Percentiles rank a stretch among this genome's conserved stretches.
These are phyloP conservation scores for Nicator chloris DNA, from an alignment of 2,113 vertebrate genomes.

Conservation along the genomic window DNA sequence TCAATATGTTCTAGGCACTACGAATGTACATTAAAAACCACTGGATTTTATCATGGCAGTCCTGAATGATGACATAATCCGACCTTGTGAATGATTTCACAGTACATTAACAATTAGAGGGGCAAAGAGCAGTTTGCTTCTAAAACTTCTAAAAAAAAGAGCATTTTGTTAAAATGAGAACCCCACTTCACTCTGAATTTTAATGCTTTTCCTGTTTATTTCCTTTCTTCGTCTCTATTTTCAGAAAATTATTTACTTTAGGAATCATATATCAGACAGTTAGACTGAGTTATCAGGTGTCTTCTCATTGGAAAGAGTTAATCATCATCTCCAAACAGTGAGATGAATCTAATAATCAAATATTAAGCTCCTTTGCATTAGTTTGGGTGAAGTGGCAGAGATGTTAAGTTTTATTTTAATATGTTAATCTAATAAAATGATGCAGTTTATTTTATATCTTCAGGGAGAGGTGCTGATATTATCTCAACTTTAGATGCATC, in stretches of 20 bases:
- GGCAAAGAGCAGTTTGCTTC: background rate
- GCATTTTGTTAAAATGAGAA: background rate
- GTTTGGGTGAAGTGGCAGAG: background rate
- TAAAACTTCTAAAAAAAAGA: background rate
- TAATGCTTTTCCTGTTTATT: background rate
- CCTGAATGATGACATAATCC: background rate
- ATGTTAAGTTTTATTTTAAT: background rate
- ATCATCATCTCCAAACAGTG: background rate
- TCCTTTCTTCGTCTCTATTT: background rate
- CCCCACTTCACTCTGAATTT: background rate
- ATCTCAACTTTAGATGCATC: slow-evolving; percentile 25
- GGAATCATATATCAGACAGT: background rate
- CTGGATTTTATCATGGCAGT: background rate
- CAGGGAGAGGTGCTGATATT: slow-evolving; percentile 22
- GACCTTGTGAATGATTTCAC: background rate
- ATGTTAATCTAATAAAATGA: slow-evolving; percentile 14
- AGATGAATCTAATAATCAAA: background rate
- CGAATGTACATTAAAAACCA: background rate
- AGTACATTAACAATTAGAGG: background rate
- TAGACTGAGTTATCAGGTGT: background rate
- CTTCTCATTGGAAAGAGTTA: background rate
- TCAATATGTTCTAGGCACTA: background rate
- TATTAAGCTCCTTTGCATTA: background rate
- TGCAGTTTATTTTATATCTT: slow-evolving; percentile 5
- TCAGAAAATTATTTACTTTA: background rate